Evolutionary conservation across 2,888 invertebrate species (phyloP), one percentile per base, ranked within the genome.

Genomic region (Xestia c-nigrum): DNA sequence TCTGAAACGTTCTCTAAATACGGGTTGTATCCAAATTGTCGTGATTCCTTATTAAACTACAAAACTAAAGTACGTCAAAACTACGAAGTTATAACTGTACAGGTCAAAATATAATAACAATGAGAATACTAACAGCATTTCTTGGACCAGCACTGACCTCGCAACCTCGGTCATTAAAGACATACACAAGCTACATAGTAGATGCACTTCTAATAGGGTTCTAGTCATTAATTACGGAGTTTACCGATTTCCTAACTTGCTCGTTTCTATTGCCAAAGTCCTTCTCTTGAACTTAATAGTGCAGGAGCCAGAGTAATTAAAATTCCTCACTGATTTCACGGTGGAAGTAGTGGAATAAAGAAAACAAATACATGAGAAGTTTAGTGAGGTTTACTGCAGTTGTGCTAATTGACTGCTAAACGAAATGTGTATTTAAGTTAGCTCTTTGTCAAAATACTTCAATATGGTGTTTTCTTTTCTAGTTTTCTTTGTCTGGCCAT

Each of bases 201-300:
- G n/a, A 57, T 61, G 57, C 43, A 74, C 74, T 64, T 55, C 7
- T 63, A 78, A 59, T 78, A 71, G 69, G 47, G 72, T 64, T 43
- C 43, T n/a, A 63, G 67, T 61, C 59, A 74, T 71, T 84, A 82
- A 82, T 84, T 79, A 80, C 74, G 21, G 61, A 84, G 24, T 74
- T 64, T 47, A 84, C 74, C 6, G 57, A 71, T 43, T 84, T 84
- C 21, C 55, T 65, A 80, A 84, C 68, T 80, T 74, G 47, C 59
- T 52, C 55, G 16, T 84, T 80, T 74, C 81, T 61, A 74, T 72
- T 59, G 55, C 64, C 59, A 43, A 79, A 73, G 69, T 79, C 80
- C 61, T 14, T 70, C 68, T 68, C 31, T 71, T 24, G 64, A 55
- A 69, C 55, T 80, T 59, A 74, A 82, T 80, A 71, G 80, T 61